phyloP scores from a whole-genome alignment of 2,113 vertebrate species.

The Zeus faber region DNA sequence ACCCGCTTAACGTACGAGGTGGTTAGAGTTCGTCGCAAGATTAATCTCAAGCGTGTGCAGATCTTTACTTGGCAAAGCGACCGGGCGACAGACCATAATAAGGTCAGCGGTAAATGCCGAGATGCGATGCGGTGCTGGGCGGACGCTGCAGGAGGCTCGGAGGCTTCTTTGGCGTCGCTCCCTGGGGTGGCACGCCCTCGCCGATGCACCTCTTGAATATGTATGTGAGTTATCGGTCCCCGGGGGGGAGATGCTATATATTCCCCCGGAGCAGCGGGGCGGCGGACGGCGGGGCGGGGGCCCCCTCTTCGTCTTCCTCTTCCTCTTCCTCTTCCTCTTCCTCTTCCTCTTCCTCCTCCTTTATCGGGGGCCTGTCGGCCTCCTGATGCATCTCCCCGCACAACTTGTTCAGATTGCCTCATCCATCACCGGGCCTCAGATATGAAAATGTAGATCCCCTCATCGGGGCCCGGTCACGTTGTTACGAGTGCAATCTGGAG shows the following conservation, averaged over 20 bases:
- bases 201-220: constrained; percentile 68
- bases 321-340: constrained; percentile 60
- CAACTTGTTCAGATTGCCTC: constrained; percentile 76
- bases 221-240: constrained; percentile 68
- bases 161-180: constrained; percentile 48
- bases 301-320: constrained; percentile 50
- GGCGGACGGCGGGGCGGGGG: constrained; percentile 48
- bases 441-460: constrained; percentile 70
- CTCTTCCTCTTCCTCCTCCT: constrained; percentile 46
- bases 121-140: no score
- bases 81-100: constrained; percentile 22
- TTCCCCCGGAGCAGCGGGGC: constrained; percentile 40
- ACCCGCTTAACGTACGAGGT: no score
- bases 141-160: constrained; percentile 21
- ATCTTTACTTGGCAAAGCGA: no score
- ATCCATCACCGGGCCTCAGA: constrained; percentile 73
- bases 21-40: no score
- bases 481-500: constrained; percentile 62
- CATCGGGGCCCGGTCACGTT: constrained; percentile 50
- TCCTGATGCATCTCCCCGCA: constrained; percentile 77
- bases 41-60: no score
- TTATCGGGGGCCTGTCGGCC: constrained; percentile 69
- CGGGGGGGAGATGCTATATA: constrained; percentile 60
- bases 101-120: constrained; percentile 7
- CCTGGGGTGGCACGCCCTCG: constrained; percentile 42